phyloP scores from a whole-genome alignment of 2,797 vertebrate species.

The Phylloscopus collybita region DNA sequence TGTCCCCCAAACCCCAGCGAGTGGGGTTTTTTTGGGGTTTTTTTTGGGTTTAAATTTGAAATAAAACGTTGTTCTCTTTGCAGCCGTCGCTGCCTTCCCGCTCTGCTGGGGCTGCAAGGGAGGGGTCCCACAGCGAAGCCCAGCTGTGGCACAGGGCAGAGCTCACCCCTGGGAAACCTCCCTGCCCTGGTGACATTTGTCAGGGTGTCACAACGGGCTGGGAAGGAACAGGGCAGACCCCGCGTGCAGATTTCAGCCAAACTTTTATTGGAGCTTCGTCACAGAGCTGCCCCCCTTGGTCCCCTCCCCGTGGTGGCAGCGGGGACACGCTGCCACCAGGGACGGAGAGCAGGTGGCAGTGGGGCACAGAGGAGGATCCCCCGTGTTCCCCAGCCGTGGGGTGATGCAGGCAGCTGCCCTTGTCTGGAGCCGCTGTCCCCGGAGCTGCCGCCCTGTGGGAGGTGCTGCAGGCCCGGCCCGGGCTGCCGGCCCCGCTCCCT shows the following conservation, averaged over 20 bases:
- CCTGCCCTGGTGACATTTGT: rapidly evolving
- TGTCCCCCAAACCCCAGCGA: rapidly evolving
- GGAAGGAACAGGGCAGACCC: not conserved
- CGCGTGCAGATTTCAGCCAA: not conserved
- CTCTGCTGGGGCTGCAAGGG: not conserved
- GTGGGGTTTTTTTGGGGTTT: not conserved
- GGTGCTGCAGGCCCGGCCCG: not conserved
- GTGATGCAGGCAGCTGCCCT: not conserved
- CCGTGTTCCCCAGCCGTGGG: not conserved
- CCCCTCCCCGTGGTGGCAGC: rapidly evolving
- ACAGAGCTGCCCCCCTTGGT: not conserved
- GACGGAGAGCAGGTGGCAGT: not conserved
- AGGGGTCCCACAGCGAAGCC: not conserved
- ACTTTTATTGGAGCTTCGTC: constrained; percentile 47
- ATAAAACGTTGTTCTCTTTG: not conserved
- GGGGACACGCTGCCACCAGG: not conserved
- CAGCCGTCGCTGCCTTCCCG: rapidly evolving
- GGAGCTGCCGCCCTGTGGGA: not conserved
- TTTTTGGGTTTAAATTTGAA: not conserved
- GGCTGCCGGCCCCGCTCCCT: not conserved
- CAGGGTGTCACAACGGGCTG: rapidly evolving
- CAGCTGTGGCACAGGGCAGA: not conserved
- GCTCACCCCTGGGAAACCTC: rapidly evolving
- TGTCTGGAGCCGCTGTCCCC: not conserved
- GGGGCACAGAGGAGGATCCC: not conserved